Base-by-base conservation (phyloP, 2,797 vertebrate species). In the Danio tinwini region DNA sequence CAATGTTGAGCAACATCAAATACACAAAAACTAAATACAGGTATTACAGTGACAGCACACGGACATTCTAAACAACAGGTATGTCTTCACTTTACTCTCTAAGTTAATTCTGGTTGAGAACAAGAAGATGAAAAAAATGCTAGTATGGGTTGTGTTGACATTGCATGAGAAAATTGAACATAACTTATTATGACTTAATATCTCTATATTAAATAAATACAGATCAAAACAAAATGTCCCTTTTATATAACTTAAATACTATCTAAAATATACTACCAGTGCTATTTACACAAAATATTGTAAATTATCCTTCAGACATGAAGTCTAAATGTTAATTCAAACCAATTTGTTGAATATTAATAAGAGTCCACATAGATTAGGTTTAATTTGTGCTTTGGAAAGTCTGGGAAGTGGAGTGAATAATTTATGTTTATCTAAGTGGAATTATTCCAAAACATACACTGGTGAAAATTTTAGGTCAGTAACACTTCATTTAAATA, bases 1-100 rank as follows among this genome's bases (percentile, higher is more conserved):
- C 49, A 81, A 21, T 13, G 72, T 72, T 86, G 62, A 63, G 75
- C 44, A 73, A 82, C 67, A 78, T 11, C 65, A 82, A 65, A 85
- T 19, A 29, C 37, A 39, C 37, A 83, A 64, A 62, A 4, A 77
- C 61, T 83, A 58, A 39, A 63, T 5, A 62, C n/a, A 80, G 13
- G 21, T 37, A 77, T 42, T 19, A 71, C 67, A 79, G 67, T 40
- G 45, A 42, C 29, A 29, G 11, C 37, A 70, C 49, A 65, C 4
- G 62, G 21, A 61, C 21, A 10, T 21, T 55, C 13, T 16, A 17
- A 74, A 61, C 9, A 37, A 42, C 21, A 69, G 4, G 5, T 50
- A 17, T 16, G 67, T 29, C 14, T 17, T 17, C 14, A 1, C 7
- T 29, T 67, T 14, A 67, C 21, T 67, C 37, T 0, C 40, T 21